Conservation (phyloP, 2,113 vertebrate genomes). For the Polyodon spathula region DNA sequence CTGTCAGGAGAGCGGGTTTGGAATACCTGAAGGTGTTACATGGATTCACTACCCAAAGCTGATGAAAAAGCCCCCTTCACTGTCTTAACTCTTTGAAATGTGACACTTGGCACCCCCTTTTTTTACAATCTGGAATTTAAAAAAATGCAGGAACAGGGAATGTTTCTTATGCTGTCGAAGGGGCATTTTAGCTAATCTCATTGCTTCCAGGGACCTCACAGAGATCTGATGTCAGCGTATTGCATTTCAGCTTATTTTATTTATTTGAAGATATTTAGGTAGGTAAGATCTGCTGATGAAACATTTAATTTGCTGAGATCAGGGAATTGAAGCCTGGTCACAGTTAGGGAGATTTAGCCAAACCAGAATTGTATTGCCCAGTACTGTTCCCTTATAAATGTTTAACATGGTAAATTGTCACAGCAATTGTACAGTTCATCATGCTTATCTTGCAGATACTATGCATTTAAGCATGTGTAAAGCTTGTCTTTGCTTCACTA, state of each 20-base stretch:
- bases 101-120: conserved; percentile 1
- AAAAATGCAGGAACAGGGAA: conserved; percentile 20
- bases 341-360: too few relatives aligned
- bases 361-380: too few relatives aligned
- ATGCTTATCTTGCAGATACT: too few relatives aligned
- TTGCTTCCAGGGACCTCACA: conserved; percentile 29
- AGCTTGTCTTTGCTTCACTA: too few relatives aligned
- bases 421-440: too few relatives aligned
- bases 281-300: too few relatives aligned
- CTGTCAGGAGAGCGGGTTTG: background rate
- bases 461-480: too few relatives aligned
- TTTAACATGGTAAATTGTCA: too few relatives aligned
- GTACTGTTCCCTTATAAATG: too few relatives aligned
- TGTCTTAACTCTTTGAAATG: background rate
- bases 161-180: conserved; percentile 28
- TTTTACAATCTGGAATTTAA: conserved; percentile 4
- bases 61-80: background rate
- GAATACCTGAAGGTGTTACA: background rate
- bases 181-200: conserved; percentile 36
- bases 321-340: too few relatives aligned
- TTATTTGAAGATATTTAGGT: conserved; percentile 47
- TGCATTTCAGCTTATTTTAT: conserved; percentile 29
- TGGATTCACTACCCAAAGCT: background rate
- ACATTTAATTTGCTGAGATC: too few relatives aligned
- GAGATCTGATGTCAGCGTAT: conserved; percentile 37